Evolutionary conservation across 2,888 invertebrate genomes (phyloP), one percentile per base, ranked within the genome.

Genomic region (Calameuta filiformis): DNA sequence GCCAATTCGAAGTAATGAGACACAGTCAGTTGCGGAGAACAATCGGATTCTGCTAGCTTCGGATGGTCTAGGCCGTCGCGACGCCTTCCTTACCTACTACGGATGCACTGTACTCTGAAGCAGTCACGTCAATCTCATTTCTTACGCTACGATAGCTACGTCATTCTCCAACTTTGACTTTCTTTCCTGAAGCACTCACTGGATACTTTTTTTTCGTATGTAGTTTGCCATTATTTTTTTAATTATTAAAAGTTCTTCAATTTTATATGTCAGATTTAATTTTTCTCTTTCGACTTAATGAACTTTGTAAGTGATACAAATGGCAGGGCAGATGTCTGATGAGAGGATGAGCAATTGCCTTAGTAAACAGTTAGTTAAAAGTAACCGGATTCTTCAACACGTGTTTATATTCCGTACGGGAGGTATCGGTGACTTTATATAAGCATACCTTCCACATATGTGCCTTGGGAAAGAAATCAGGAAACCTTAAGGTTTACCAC

Each of bases 1-100:
- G 87, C 89, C 89, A 89, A 90, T 90, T 87, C 87, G 89, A 90
- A 90, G 90, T 90, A 90, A 90, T 89, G 90, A 89, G 90, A 88
- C 88, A 89, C 87, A 89, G 86, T 87, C 87, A 87, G 87, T 88
- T 87, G 87, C 87, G 84, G 85, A 89, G 90, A 90, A 90, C 90
- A 90, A 90, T 90, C 88, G 90, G 85, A 84, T 83, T 84, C 84
- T 81, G 81, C 79, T 78, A 75, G 83, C 56, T 56, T 56, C 15
- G 56, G 9, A 56, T 83, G 83, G 82, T 83, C 83, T 35, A 30
- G 82, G 83, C 79, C 84, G 81, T 83, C 85, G 81, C 83, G 81
- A 85, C 85, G 85, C 85, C 81, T 85, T 84, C 85, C 81, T 85
- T 83, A 23, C 80, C 83, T 81, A 83, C 83, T 83, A 81, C 35